Evolutionary conservation across 2,888 invertebrate species (phyloP), one percentile per base, ranked within the genome.

Genomic region (Chaetogeoica ovagalla): DNA sequence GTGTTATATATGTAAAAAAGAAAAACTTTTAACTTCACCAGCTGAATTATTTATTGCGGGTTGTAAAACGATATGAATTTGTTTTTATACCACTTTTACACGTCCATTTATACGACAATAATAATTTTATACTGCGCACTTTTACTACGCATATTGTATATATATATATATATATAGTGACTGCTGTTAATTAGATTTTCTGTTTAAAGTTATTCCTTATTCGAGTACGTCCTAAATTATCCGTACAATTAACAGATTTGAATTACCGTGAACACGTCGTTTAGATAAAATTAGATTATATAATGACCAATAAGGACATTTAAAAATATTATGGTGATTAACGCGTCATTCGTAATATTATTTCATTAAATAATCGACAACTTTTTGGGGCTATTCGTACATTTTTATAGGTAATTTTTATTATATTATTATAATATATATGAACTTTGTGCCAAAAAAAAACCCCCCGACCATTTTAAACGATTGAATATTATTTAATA

Each of bases 21-120:
- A n/a, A 19, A 63, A 73, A 73, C 62, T 73, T 73, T 62, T 48
- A 13, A 30, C 19, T 37, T 63, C 30, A 23, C 43, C 63, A 73
- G 63, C 52, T 52, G 15, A 73, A 63, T 73, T 63, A 73, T 73
- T 52, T 73, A 52, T 73, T 37, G 37, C 9, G n/a, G 48, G 52
- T 37, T 48, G 15, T 73, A 73, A 52, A 30, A 73, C 63, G 37
- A 63, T 63, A 52, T 63, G 63, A 63, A 73, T 63, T 73, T 73
- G 37, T 73, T 73, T 73, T 73, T 63, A 73, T 52, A n/a, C 52
- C 73, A 63, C 30, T 23, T 63, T 73, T 63, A n/a, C 62, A 37
- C n/a, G 73, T 63, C 37, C 15, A 62, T 63, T 15, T 60, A n/a
- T 48, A 48, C 23, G 7, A 48, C 30, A 8, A 37, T 30, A 62